Conservation (phyloP, 2,113 vertebrate species). For the Ceyx margarethae region DNA sequence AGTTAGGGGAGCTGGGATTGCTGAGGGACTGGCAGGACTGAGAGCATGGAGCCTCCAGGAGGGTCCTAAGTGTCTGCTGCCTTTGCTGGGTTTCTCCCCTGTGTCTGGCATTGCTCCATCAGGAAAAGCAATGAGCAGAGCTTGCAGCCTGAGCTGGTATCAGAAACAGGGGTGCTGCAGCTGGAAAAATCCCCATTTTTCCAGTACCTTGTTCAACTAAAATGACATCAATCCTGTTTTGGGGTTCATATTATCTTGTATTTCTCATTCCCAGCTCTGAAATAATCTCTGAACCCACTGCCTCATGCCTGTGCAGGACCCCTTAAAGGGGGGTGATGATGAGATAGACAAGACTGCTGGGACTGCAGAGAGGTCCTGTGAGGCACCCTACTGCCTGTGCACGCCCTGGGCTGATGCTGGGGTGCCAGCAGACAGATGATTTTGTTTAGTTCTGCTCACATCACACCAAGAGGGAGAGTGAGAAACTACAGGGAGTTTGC, state of each 20-base stretch:
- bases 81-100: background rate
- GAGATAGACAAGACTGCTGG: background rate
- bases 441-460: background rate
- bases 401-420: rapidly evolving
- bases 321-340: background rate
- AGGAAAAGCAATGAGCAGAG: background rate
- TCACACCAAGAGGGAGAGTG: background rate
- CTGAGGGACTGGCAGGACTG: background rate
- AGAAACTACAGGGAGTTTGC: background rate
- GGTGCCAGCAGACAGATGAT: background rate
- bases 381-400: background rate
- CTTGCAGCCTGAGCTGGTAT: background rate
- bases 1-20: background rate
- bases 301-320: background rate
- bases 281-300: background rate
- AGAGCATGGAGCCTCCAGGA: background rate
- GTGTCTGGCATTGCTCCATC: background rate
- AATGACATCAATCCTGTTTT: background rate
- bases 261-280: background rate
- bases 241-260: background rate
- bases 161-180: background rate
- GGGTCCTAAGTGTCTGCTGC: background rate
- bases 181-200: background rate
- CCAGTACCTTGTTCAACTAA: background rate
- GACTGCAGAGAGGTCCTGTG: background rate